Conservation (phyloP, 2,797 vertebrate species). For the Lagorchestes hirsutus region DNA sequence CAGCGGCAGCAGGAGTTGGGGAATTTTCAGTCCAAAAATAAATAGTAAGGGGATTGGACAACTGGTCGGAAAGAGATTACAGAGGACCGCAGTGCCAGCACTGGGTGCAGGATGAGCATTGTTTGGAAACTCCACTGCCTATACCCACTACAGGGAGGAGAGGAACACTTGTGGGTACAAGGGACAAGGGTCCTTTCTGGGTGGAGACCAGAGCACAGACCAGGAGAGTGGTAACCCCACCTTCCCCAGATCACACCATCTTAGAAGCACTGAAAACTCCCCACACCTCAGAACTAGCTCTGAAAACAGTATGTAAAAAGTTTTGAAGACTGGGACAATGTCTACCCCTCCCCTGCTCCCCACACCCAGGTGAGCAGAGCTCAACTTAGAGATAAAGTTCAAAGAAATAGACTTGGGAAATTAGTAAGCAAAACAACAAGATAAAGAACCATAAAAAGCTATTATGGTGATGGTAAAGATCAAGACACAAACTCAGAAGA, state of each 20-base stretch:
- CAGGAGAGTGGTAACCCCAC: not conserved
- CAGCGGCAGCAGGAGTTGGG: not conserved
- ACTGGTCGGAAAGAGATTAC: not conserved
- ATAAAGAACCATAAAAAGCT: not conserved
- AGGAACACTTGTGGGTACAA: not conserved
- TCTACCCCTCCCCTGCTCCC: too few relatives aligned
- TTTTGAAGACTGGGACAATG: not conserved
- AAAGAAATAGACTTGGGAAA: not conserved
- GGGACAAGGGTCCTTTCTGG: not conserved
- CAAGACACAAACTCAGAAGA: not conserved
- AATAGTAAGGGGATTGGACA: not conserved
- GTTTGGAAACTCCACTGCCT: not conserved
- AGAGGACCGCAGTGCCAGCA: not conserved
- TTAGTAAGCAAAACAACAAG: not conserved
- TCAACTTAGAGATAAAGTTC: not conserved
- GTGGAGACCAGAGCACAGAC: not conserved
- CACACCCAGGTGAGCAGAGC: not conserved
- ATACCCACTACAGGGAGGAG: not conserved
- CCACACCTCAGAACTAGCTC: not conserved
- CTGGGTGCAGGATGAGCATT: not conserved
- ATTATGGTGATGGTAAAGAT: not conserved
- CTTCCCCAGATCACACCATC: not conserved
- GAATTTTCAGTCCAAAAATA: not conserved
- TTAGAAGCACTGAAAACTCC: not conserved
- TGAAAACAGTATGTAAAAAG: not conserved